phyloP scores from a whole-genome alignment of 2,888 invertebrate species.

The Acanthosepion esculentum region DNA sequence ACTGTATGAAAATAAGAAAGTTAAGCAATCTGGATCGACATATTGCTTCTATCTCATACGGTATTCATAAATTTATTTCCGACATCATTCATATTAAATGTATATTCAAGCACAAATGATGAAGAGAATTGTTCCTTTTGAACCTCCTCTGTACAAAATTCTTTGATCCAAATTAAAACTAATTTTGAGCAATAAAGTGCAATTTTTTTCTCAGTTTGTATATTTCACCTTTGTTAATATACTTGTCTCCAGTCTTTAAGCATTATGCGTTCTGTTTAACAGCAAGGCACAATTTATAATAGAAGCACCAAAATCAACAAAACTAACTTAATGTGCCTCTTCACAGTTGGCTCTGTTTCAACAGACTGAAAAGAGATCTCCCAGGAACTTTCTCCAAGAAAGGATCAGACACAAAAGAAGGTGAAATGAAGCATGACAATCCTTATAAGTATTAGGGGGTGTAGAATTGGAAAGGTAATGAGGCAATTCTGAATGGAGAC shows the following conservation, averaged over 20 bases:
- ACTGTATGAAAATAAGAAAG: too few species aligned
- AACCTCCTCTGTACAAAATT: neutral
- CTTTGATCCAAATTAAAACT: neutral
- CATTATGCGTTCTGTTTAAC: neutral
- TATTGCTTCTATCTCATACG: too few species aligned
- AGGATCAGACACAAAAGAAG: neutral
- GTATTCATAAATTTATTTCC: too few species aligned
- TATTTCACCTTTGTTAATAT: neutral
- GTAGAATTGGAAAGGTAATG: neutral
- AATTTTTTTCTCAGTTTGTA: neutral
- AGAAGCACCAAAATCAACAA: neutral
- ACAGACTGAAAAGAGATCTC: neutral
- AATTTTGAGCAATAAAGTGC: neutral
- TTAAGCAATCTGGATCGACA: too few species aligned
- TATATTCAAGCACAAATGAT: too few species aligned
- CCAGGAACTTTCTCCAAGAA: neutral
- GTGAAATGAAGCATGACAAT: neutral
- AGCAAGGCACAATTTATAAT: neutral
- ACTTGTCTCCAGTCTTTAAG: neutral
- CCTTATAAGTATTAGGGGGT: neutral
- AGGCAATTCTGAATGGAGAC: slow-evolving; percentile 21
- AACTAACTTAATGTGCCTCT: neutral
- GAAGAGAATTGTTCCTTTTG: too few species aligned
- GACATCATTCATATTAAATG: too few species aligned
- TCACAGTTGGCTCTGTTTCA: neutral